Percentiles rank a stretch among this genome's conserved stretches.
Evolutionary conservation across 2,113 vertebrate genomes (phyloP).

Genomic region (Pseudorhombus dupliciocellatus): DNA sequence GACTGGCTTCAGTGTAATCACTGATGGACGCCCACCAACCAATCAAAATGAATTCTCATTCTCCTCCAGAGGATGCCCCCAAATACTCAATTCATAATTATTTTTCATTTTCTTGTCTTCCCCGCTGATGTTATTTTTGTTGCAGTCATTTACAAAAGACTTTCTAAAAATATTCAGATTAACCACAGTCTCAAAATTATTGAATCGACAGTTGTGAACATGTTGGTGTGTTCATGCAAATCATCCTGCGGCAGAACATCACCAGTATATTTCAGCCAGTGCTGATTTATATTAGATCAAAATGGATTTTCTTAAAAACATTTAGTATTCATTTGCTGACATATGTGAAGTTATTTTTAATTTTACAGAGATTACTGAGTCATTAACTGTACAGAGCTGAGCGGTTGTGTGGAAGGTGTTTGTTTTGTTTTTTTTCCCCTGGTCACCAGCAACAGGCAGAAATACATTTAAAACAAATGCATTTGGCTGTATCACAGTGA

Average conservation of each 20-base stretch:
- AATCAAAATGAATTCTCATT: constrained; percentile 36
- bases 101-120: neutral
- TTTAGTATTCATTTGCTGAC: neutral
- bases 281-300: constrained; percentile 18
- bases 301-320: constrained; percentile 10
- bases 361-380: constrained; percentile 31
- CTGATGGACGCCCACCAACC: constrained; percentile 21
- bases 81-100: constrained; percentile 3
- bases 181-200: neutral
- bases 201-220: constrained; percentile 20
- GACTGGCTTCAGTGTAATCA: constrained; percentile 20
- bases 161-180: neutral
- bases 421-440: constrained; percentile 19
- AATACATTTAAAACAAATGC: constrained; percentile 33
- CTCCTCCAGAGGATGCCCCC: neutral
- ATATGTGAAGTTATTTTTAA: neutral
- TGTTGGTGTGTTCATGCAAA: neutral
- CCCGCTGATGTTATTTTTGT: neutral
- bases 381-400: constrained; percentile 53
- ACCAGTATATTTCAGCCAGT: constrained; percentile 4
- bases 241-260: neutral
- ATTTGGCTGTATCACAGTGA: constrained; percentile 17
- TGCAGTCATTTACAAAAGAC: neutral
- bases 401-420: constrained; percentile 25
- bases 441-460: constrained; percentile 34